Evolutionary conservation across 2,888 invertebrate species (phyloP).

Genomic region (Calameuta filiformis): DNA sequence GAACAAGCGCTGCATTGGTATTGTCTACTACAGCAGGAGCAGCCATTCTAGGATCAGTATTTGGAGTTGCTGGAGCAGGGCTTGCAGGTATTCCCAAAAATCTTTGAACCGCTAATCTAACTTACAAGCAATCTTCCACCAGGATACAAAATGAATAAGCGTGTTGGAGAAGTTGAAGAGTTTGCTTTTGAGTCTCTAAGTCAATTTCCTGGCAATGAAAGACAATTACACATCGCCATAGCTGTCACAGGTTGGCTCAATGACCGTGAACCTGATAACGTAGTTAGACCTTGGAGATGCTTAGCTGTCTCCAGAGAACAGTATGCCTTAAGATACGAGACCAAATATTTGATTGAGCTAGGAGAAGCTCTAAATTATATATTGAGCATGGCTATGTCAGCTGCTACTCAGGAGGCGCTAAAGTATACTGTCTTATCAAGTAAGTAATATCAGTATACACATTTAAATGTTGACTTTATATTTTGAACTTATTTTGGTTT

Average conservation of each 20-base stretch:
- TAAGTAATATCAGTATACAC: slow-evolving; percentile 39
- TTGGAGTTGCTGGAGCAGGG: slow-evolving; percentile 77
- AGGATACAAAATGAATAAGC: slow-evolving; percentile 77
- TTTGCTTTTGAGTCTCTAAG: slow-evolving; percentile 72
- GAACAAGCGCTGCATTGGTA: slow-evolving; percentile 61
- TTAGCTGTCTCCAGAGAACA: slow-evolving; percentile 72
- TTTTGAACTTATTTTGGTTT: slow-evolving; percentile 23
- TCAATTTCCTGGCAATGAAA: slow-evolving; percentile 44
- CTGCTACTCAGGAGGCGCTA: slow-evolving; percentile 74
- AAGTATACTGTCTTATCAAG: slow-evolving; percentile 74
- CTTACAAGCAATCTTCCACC: slow-evolving; percentile 11
- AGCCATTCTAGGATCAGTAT: slow-evolving; percentile 71
- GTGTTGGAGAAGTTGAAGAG: slow-evolving; percentile 76
- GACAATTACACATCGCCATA: slow-evolving; percentile 72
- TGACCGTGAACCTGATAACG: slow-evolving; percentile 65
- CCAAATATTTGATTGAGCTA: slow-evolving; percentile 70
- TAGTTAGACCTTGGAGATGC: slow-evolving; percentile 70
- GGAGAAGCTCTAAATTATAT: slow-evolving; percentile 74
- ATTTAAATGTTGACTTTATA: neutral
- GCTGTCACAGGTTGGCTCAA: slow-evolving; percentile 76
- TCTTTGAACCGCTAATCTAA: neutral
- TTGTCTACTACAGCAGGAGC: slow-evolving; percentile 69
- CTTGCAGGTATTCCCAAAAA: slow-evolving; percentile 66
- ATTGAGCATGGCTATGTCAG: slow-evolving; percentile 69
- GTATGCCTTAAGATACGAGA: slow-evolving; percentile 74